phyloP scores from a whole-genome alignment of 2,888 invertebrate species.

The Caenorhabditis doughertyi region DNA sequence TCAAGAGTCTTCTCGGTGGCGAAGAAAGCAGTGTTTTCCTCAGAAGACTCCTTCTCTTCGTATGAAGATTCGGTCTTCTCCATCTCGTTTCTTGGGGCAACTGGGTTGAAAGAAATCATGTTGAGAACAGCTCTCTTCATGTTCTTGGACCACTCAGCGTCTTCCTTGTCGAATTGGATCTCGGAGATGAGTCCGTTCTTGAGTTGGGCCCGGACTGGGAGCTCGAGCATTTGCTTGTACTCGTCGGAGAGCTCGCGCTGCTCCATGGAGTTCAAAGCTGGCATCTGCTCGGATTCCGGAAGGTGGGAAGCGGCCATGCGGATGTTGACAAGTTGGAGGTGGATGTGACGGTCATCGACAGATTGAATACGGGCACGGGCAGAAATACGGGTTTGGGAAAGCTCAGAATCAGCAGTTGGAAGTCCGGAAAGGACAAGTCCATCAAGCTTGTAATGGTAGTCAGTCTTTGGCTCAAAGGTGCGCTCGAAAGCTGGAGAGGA shows the following conservation, averaged over 20 bases:
- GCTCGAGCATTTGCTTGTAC: slow-evolving; percentile 68
- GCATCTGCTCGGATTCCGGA: slow-evolving; percentile 53
- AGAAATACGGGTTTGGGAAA: slow-evolving; percentile 64
- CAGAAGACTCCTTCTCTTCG: slow-evolving; percentile 35
- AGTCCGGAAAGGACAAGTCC: slow-evolving; percentile 67
- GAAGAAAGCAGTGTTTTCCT: slow-evolving; percentile 64
- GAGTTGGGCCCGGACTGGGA: slow-evolving; percentile 76
- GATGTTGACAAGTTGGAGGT: slow-evolving; percentile 63
- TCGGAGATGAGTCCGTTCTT: slow-evolving; percentile 76
- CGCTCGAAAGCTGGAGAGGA: slow-evolving; percentile 59
- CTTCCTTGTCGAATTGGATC: slow-evolving; percentile 66
- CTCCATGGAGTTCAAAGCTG: slow-evolving; percentile 69
- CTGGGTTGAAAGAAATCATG: slow-evolving; percentile 68
- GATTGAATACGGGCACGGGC: slow-evolving; percentile 64
- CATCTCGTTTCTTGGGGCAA: slow-evolving; percentile 55
- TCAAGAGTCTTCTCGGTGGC: slow-evolving; percentile 71
- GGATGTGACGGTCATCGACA: slow-evolving; percentile 54
- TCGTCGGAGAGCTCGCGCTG: slow-evolving; percentile 65
- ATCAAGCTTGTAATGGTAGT: slow-evolving; percentile 66
- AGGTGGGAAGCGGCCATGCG: slow-evolving; percentile 58
- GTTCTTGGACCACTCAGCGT: slow-evolving; percentile 78
- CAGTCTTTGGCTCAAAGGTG: slow-evolving; percentile 54
- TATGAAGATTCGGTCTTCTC: slow-evolving; percentile 44
- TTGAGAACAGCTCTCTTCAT: slow-evolving; percentile 80
- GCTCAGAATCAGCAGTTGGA: slow-evolving; percentile 59